Evolutionary conservation across 2,888 invertebrate genomes (phyloP), one percentile per base, ranked within the genome.

Genomic region (Cataglyphis rosenhaueri): DNA sequence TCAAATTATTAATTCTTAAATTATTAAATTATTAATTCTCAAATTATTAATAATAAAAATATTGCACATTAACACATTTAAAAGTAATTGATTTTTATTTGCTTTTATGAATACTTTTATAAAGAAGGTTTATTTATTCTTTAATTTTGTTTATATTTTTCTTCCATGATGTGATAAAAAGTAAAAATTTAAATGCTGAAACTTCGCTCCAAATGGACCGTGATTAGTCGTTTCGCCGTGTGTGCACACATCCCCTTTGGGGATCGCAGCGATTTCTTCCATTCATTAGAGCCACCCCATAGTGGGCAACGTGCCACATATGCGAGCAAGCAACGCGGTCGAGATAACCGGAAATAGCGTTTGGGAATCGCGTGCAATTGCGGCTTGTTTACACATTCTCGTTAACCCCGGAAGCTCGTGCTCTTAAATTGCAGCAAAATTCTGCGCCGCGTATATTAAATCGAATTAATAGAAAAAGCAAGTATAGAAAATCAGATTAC

Each of bases 341-440:
- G 44, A 71, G 78, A 78, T 78, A 78, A 78, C 44, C 70, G 78
- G 71, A 78, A 78, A 78, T 78, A 70, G 35, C 78, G 35, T 78
- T 78, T 78, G 12, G 12, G 41, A 41, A 41, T 41, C 21, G 32
- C 44, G 35, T 70, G 70, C 44, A 48, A 70, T 71, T 78, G 71
- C 71, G 44, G 78, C 35, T 59, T 78, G 78, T 78, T 78, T 78
- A 70, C 71, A 78, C 71, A 41, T 70, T 61, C 78, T 71, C 70
- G 59, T 78, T 78, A 78, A 71, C 44, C 68, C 41, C 21, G 35
- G 32, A 57, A 78, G 61, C 70, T 35, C 48, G 32, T 71, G 25
- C 44, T 78, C 70, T 78, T 78, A 70, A 78, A 70, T 70, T 59
- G 44, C 61, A 44, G 35, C 35, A 35, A 25, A 32, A 59, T 68